Percentiles rank a stretch among this genome's conserved stretches.
Conservation (phyloP, 2,113 vertebrate species). For the Brachirus orientalis region DNA sequence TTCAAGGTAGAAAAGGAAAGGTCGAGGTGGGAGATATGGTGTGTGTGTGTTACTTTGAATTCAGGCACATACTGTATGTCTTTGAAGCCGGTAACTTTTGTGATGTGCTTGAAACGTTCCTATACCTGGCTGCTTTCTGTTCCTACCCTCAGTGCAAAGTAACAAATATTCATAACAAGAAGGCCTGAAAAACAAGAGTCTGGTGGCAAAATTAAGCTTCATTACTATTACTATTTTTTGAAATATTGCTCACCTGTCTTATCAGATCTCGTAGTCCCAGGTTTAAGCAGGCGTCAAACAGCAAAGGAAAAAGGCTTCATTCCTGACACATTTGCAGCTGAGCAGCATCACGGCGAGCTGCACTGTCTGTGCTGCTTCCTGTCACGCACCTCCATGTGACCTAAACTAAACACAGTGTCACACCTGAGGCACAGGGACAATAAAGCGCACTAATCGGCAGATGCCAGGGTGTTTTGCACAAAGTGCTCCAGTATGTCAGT, state of each 20-base stretch:
- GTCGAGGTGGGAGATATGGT: no score
- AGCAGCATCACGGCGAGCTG: constrained; percentile 25
- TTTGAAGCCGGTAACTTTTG: no score
- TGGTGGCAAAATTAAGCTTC: no score
- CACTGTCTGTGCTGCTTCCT: constrained; percentile 34
- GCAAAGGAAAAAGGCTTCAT: constrained; percentile 17
- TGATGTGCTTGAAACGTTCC: constrained; percentile 73
- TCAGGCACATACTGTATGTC: no score
- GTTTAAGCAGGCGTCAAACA: constrained; percentile 24
- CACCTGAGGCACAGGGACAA: constrained; percentile 63
- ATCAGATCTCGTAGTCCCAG: constrained; percentile 20
- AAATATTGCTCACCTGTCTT: constrained; percentile 1
- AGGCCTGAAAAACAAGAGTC: no score
- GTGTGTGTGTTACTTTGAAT: no score
- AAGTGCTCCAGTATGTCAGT: constrained; percentile 65
- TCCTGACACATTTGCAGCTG: constrained; percentile 30
- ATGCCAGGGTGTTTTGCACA: constrained; percentile 59
- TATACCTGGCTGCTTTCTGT: constrained; percentile 31
- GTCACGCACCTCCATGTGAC: constrained; percentile 29
- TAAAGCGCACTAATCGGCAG: constrained; percentile 59
- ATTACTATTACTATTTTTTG: no score
- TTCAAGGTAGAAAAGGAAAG: no score
- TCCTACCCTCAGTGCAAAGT: no score
- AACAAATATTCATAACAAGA: no score
- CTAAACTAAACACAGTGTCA: constrained; percentile 49